Base-by-base conservation (phyloP, 2,797 vertebrate genomes). In the Thalassophryne amazonica region DNA sequence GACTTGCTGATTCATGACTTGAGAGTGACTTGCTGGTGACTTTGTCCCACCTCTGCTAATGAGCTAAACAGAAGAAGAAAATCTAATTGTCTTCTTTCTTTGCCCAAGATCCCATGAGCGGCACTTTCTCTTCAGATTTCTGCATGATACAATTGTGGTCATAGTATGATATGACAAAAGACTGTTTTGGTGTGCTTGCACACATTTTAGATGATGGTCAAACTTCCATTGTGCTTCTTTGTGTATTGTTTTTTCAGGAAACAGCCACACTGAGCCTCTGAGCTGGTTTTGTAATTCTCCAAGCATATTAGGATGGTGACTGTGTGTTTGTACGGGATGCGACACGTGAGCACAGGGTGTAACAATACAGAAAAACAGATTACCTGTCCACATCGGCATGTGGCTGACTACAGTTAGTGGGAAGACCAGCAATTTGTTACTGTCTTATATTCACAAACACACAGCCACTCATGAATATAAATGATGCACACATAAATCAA, bases 301-400 rank as follows among this genome's bases (percentile, higher is more conserved):
- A 78, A 83, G 76, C 56, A 87, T 85, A 88, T 87, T 86, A 85
- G 59, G 53, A 76, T 79, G 73, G 82, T 73, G 83, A 64, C 74
- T 78, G 72, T 76, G 77, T 85, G 83, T 74, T 83, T 84, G 62
- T 61, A 66, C 71, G 66, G 79, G 80, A 88, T 86, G 85, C 80
- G 69, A 59, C 70, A 75, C 79, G 73, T 38, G 30, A 67, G 49
- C 58, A 31, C 67, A 28, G 22, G 56, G 50, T 55, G 43, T 58
- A 73, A 81, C 68, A 67, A 71, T 61, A 59, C 37, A 60, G 13
- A 62, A 20, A 77, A 58, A 68, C 69, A 77, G 78, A 87, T 86
- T 80, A 84, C 67, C 49, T 56, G 23, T 62, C 35, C 53, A 48
- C 55, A 13, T 55, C 76, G 69, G 60, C 74, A 80, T 72, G 60